Evolutionary conservation across 2,888 invertebrate genomes (phyloP), one percentile per base, ranked within the genome.

Genomic region (Cheilosia vulpina): DNA sequence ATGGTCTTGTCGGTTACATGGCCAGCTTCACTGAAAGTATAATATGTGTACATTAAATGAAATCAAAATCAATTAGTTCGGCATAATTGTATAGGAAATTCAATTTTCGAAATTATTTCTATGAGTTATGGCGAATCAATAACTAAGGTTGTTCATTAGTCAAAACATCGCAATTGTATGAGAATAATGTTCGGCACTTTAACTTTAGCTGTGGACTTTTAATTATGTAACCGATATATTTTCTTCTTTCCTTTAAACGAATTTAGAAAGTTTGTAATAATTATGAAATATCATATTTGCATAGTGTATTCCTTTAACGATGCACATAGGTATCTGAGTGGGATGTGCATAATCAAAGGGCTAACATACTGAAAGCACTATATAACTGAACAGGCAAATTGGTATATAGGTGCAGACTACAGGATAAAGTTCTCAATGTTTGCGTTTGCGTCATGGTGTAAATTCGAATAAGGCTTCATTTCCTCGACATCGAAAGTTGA

Each of bases 21-120:
- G n/a, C 2, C 47, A 47, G 45, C 7, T 19, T 27, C 38, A 65
- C 27, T 66, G 65, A 75, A 47, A 57, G 13, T 38, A 38, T 11
- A 13, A 38, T 13, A 38, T 38, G 38, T 38, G 55, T 65, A 50
- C 50, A 21, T 9, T 66, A n/a, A 66, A 66, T 58, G 75, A 65
- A 65, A 66, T 66, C 65, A 66, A 75, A 75, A 75, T 65, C 75
- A 75, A 75, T 75, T 75, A 65, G 57, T 55, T 47, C 41, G 31
- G 6, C 15, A 6, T 55, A 34, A 73, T 63, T 63, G 63, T 55
- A 15, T 24, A 34, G 63, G 50, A 58, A 58, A 58, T 57, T 24
- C 58, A 75, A 75, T 57, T 57, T 73, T 63, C 19, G 2, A 47
- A 65, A 65, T 50, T 24, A 65, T 65, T 47, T 41, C 21, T 47